phyloP scores from a whole-genome alignment of 2,113 vertebrate species.

The Syrrhaptes paradoxus region DNA sequence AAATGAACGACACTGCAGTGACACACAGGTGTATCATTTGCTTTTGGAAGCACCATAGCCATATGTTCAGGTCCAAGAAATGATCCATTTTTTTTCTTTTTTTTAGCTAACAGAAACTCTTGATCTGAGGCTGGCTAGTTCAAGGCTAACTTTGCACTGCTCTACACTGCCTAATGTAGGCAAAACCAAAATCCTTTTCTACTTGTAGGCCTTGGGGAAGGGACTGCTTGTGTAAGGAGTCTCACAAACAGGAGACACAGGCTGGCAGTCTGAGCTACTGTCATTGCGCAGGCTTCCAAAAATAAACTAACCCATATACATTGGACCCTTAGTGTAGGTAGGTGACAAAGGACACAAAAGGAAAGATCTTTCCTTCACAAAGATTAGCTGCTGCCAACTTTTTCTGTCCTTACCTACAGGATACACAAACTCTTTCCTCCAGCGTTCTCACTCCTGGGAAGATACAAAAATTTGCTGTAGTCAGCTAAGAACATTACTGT shows the following conservation, averaged over 20 bases:
- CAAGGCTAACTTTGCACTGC: not conserved
- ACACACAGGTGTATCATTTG: fast-evolving
- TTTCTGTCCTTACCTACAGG: not conserved
- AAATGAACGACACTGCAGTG: fast-evolving
- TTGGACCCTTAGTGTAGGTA: fast-evolving
- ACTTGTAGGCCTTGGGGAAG: fast-evolving
- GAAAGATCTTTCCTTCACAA: not conserved
- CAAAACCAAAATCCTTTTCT: not conserved
- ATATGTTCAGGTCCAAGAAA: not conserved
- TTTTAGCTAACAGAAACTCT: not conserved
- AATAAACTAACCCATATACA: fast-evolving
- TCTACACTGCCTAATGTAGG: not conserved
- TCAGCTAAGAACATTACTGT: not conserved
- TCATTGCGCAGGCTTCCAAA: not conserved
- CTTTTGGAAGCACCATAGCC: not conserved
- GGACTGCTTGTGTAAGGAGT: not conserved
- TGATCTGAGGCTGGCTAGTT: not conserved
- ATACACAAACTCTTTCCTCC: fast-evolving
- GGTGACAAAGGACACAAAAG: not conserved
- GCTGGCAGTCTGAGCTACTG: not conserved
- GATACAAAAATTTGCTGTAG: not conserved
- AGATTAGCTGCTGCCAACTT: not conserved
- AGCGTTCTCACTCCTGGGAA: not conserved
- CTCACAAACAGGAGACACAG: not conserved
- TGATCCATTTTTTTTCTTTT: not conserved